These are phyloP conservation scores for Nibea coibor DNA, from an alignment of 2,113 vertebrate genomes.

Conservation along the genomic window DNA sequence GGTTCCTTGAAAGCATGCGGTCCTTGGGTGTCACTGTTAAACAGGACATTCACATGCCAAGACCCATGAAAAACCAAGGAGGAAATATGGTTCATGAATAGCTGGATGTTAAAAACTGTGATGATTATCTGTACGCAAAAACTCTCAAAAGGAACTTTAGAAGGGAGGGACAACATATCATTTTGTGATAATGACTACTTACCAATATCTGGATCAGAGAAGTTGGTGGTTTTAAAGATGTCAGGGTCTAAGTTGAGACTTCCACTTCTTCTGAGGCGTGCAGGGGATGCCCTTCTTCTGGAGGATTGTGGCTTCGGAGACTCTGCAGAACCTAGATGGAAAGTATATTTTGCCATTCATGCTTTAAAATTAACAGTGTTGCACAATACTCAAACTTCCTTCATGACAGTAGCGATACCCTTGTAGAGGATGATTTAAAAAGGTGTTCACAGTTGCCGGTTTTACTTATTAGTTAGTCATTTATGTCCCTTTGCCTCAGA, in stretches of 20 bases:
- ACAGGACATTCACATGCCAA: conserved; percentile 44
- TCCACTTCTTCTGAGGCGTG: conserved; percentile 83
- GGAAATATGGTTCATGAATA: too few relatives aligned
- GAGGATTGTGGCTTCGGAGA: conserved; percentile 79
- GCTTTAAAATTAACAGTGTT: neutral
- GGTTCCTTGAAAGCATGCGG: conserved; percentile 79
- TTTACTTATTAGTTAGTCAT: neutral
- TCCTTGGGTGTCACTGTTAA: conserved; percentile 80
- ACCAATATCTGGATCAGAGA: conserved; percentile 87
- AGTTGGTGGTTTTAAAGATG: conserved; percentile 80
- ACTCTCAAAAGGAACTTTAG: neutral
- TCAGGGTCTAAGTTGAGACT: conserved; percentile 89
- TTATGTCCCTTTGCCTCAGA: neutral
- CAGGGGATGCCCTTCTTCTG: conserved; percentile 76
- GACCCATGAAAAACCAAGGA: neutral
- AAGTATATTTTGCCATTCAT: conserved; percentile 6
- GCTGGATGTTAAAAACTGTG: neutral
- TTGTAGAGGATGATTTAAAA: neutral
- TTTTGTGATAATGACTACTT: conserved; percentile 22
- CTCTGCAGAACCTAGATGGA: conserved; percentile 71
- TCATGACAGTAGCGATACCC: neutral
- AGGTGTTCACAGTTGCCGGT: neutral
- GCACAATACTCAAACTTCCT: neutral
- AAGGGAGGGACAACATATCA: too few relatives aligned
- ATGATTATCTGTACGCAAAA: neutral